Percentiles rank a stretch among this genome's conserved stretches.
These are phyloP conservation scores for Neostethus bicornis DNA, from an alignment of 2,797 vertebrate genomes.

Conservation along the genomic window DNA sequence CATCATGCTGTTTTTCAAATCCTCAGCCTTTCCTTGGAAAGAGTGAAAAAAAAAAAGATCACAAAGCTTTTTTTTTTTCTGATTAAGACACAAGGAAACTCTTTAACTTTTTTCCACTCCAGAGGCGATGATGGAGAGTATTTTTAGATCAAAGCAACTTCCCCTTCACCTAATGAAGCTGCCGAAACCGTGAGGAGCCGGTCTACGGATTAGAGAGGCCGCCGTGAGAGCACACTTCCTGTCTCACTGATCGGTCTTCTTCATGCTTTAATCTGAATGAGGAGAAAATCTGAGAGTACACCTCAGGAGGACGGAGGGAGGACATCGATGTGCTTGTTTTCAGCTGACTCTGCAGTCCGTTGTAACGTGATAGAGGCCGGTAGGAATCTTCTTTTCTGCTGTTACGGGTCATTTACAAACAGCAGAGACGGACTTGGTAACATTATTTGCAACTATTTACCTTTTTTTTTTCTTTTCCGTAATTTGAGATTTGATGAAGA, in stretches of 20 bases:
- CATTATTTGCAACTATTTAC: no score
- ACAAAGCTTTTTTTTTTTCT: constrained; percentile 35
- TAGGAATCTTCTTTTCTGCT: constrained; percentile 28
- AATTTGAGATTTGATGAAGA: no score
- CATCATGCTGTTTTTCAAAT: constrained; percentile 35
- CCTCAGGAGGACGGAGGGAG: background rate
- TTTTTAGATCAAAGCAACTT: constrained; percentile 80
- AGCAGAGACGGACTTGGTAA: background rate
- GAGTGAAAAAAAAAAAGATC: constrained; percentile 16
- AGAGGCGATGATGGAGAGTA: constrained; percentile 60
- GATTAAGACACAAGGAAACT: constrained; percentile 66
- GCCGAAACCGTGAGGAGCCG: constrained; percentile 61
- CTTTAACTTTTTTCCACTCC: constrained; percentile 70
- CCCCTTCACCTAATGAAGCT: constrained; percentile 73
- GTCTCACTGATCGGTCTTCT: constrained; percentile 37
- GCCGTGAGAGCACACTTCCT: constrained; percentile 39
- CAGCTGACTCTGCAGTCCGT: constrained; percentile 46
- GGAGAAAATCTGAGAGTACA: constrained; percentile 42
- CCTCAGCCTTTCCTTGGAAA: constrained; percentile 7
- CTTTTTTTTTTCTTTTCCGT: no score
- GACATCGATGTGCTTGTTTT: constrained; percentile 19
- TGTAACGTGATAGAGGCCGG: constrained; percentile 49
- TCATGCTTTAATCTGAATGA: constrained; percentile 57
- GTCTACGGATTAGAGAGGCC: constrained; percentile 64
- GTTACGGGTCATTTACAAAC: constrained; percentile 13